phyloP scores from a whole-genome alignment of 2,888 invertebrate genomes.

The Siphlonurus alternatus region DNA sequence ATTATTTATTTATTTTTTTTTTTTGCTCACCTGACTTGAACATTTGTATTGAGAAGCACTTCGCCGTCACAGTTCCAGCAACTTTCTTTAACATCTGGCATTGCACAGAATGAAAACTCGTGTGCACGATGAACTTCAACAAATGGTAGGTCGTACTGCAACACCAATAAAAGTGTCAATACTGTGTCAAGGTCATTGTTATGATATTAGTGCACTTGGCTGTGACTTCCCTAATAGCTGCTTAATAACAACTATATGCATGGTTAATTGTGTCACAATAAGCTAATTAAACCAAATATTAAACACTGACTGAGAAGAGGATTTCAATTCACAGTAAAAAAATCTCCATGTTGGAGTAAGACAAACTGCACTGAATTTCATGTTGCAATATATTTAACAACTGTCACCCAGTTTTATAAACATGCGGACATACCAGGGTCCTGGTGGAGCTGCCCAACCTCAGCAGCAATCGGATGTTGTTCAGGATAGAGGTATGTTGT shows the following conservation, averaged over 20 bases:
- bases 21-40: conserved; percentile 38
- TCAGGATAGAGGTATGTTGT: conserved; percentile 48
- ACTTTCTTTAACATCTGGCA: conserved; percentile 28
- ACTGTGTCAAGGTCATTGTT: too few species aligned
- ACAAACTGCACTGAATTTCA: too few species aligned
- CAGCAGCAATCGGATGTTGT: conserved; percentile 50
- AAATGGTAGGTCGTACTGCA: conserved; percentile 49
- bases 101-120: conserved; percentile 48
- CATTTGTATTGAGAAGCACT: conserved; percentile 42
- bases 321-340: too few species aligned
- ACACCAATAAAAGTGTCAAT: conserved; percentile 13
- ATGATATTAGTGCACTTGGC: too few species aligned
- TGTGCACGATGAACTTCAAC: conserved; percentile 55
- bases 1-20: neutral
- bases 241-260: too few species aligned
- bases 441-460: conserved; percentile 42
- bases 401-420: too few species aligned
- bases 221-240: too few species aligned
- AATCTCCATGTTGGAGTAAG: too few species aligned
- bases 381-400: too few species aligned
- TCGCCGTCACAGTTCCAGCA: conserved; percentile 77
- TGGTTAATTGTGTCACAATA: too few species aligned
- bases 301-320: too few species aligned
- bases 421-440: conserved; percentile 45
- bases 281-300: too few species aligned